Base-by-base conservation (phyloP, 2,888 invertebrate species). In the Nomada goodeniana region DNA sequence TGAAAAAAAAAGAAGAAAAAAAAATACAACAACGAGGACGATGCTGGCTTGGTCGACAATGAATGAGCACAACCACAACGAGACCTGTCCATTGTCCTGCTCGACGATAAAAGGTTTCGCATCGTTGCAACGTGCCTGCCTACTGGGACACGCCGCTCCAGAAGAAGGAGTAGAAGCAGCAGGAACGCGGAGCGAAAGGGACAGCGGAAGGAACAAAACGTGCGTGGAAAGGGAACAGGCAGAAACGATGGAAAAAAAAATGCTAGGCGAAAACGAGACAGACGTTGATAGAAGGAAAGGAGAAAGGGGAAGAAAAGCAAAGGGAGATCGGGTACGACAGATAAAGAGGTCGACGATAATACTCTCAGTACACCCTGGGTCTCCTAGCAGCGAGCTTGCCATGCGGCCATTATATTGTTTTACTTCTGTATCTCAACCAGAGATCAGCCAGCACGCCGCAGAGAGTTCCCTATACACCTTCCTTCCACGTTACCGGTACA, bases 281-380 rank as follows among this genome's bases (percentile, higher is more conserved):
- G 59, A 26, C 20, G 44, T 47, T 26, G 83, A 87, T 81, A 81
- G 60, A 59, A 65, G 57, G 63, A 60, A 60, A 86, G 84, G 85
- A 85, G 61, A 50, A 57, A 60, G 74, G 29, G 57, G 71, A 83
- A 86, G 82, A 72, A 88, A 86, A 87, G 84, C 78, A 78, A 76
- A 83, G 91, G 86, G 84, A 91, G 91, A 91, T 91, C 87, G 88
- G 89, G 86, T 83, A 87, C 84, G 88, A 78, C 85, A 89, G 91
- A 91, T 91, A 91, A 90, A 91, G 88, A 91, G 91, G 89, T 91
- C 90, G 91, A 90, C 89, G 86, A 91, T 91, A 91, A 91, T 91
- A 86, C 84, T 85, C 78, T 84, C 85, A 81, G 86, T 88, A 85
- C 86, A 82, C 84, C 78, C 85, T 59, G 83, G 84, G 84, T 84